A percentile compares a stretch with the other conserved stretches of the same genome.
These are phyloP conservation scores for Trochalopteron elliotii DNA, from an alignment of 2,113 vertebrate species.

Conservation along the genomic window DNA sequence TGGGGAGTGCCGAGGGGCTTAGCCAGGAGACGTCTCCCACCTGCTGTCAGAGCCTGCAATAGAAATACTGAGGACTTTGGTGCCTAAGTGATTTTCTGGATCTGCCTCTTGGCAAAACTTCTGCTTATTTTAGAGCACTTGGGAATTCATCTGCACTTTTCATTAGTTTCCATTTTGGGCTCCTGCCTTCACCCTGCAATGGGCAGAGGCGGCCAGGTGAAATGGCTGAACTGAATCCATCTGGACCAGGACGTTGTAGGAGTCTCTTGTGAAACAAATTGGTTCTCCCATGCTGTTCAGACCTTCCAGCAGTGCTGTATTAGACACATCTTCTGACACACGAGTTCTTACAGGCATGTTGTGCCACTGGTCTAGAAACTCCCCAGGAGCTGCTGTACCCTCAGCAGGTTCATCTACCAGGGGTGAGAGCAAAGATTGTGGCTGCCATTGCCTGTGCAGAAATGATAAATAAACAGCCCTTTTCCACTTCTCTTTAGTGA, in stretches of 20 bases:
- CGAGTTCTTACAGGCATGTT: rapidly evolving
- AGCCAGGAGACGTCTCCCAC: not conserved
- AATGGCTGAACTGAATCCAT: not conserved
- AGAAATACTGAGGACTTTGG: not conserved
- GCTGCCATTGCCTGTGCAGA: not conserved
- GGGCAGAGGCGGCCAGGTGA: not conserved
- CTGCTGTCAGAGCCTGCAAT: not conserved
- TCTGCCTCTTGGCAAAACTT: not conserved
- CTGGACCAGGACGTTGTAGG: not conserved
- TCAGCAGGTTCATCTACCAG: not conserved
- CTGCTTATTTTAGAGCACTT: not conserved
- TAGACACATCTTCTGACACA: not conserved
- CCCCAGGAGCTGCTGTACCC: not conserved
- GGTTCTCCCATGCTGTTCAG: not conserved
- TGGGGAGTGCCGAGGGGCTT: not conserved
- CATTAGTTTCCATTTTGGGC: not conserved
- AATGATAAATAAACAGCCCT: not conserved
- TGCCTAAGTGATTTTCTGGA: not conserved
- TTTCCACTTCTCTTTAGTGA: not conserved
- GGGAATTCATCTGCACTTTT: not conserved
- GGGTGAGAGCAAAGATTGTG: not conserved
- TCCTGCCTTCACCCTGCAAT: not conserved
- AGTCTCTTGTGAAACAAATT: not conserved
- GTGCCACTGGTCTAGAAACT: not conserved
- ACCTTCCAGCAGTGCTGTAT: not conserved